Conservation (phyloP, 2,113 vertebrate genomes). For the Chlorocebus sabaeus region DNA sequence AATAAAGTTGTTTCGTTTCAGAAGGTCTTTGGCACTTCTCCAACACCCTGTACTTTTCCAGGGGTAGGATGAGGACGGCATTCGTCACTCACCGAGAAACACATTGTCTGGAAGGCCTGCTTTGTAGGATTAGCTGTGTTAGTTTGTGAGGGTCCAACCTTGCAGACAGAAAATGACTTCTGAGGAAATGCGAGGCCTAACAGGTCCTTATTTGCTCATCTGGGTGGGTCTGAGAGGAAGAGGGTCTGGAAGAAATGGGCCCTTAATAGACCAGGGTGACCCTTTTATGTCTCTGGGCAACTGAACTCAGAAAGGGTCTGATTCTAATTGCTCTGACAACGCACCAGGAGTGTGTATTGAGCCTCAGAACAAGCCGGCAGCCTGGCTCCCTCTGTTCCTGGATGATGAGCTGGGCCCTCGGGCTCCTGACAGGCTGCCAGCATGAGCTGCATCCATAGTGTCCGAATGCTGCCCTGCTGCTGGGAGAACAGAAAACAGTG, state of each 20-base stretch:
- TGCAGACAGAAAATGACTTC: not conserved
- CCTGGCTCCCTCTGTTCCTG: not conserved
- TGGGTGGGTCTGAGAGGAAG: not conserved
- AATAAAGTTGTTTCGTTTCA: not conserved
- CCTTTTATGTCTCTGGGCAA: not conserved
- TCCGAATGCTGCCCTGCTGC: not conserved
- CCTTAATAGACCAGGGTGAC: not conserved
- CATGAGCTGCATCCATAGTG: not conserved
- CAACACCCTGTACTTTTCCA: not conserved
- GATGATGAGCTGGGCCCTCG: not conserved
- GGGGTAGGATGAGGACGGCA: not conserved
- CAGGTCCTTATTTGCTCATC: not conserved
- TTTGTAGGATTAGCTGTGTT: not conserved
- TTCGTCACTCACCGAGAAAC: not conserved
- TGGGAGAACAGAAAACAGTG: not conserved
- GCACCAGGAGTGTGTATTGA: accelerated
- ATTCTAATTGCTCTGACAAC: not conserved
- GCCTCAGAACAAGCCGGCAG: not conserved
- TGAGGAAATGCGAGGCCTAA: not conserved
- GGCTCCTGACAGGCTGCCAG: constrained; percentile 42
- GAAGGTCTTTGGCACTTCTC: not conserved
- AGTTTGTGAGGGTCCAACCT: too few species aligned
- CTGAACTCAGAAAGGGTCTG: not conserved
- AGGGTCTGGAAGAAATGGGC: not conserved
- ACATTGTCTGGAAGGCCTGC: not conserved